Evolutionary conservation across 1,140 invertebrate genomes (phyloP).

Genomic region (Caerostris darwini): DNA sequence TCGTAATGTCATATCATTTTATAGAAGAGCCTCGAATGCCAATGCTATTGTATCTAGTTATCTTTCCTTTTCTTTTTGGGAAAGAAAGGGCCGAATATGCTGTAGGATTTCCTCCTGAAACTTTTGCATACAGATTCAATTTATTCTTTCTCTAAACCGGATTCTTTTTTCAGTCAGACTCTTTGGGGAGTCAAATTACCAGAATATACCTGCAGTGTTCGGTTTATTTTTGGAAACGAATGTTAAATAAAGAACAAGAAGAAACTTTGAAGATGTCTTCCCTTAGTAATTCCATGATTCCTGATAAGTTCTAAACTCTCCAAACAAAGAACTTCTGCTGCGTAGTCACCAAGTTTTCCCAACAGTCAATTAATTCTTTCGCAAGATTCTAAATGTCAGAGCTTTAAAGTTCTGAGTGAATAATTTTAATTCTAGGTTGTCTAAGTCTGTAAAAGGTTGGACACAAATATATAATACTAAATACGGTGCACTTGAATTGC

Average conservation of each 20-base stretch:
- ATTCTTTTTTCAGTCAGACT: not conserved
- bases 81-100: not conserved
- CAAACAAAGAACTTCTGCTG: too few species aligned
- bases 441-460: too few species aligned
- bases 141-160: not conserved
- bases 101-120: not conserved
- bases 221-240: not conserved
- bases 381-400: too few species aligned
- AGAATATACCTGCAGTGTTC: not conserved
- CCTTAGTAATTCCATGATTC: not conserved
- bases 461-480: too few species aligned
- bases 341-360: too few species aligned
- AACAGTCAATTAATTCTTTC: too few species aligned
- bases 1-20: conserved; percentile 34
- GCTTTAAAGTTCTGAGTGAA: too few species aligned
- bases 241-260: not conserved
- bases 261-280: not conserved
- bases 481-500: too few species aligned
- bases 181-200: conserved; percentile 17
- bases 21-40: not conserved
- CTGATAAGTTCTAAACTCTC: not conserved
- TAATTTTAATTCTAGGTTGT: too few species aligned
- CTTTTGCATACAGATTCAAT: conserved; percentile 53
- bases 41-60: not conserved
- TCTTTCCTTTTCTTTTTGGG: not conserved